Base-by-base conservation (phyloP, 2,888 invertebrate species). In the Leptopterna dolabrata region DNA sequence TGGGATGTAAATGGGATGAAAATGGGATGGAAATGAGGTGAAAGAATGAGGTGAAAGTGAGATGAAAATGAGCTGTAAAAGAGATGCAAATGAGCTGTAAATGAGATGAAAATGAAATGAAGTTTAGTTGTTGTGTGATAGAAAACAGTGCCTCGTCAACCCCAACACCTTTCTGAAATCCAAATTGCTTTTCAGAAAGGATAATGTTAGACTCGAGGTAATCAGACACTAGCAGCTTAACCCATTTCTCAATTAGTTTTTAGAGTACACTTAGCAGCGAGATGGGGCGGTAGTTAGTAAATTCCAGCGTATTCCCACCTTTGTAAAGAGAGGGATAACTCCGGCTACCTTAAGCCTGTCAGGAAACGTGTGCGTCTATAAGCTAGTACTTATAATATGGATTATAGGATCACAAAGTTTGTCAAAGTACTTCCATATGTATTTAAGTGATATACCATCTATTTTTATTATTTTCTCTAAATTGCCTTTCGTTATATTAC, bases 311-410 rank as follows among this genome's bases (percentile, higher is more conserved):
- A 24, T 73, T 47, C 7, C 82, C 83, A 7, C 78, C 76, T 83
- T 88, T 89, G 51, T 51, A n/a, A n/a, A 86, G 9, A 88, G 9
- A 2, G 88, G 88, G 11, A 85, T 41, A 13, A 89, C 81, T 73
- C 73, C 82, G 51, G 87, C 89, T 6, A 43, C 45, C 86, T 88
- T 89, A 19, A 84, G 82, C 11, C 13, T 78, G 11, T 86, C 86
- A 16, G 88, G 89, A 19, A 88, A 88, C 19, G 70, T 71, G 0
- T 88, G 83, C 11, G 36, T 86, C 11, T n/a, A 6, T 7, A 89
- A 29, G 70, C 86, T 86, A 71, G 63, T 30, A 84, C 88, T 88
- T 43, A 89, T 80, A 30, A 89, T 47, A 78, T 83, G 85, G 2
- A 83, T 16, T 9, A 85, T 27, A 27, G 82, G 45, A 55, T 11